These are phyloP conservation scores for Erinaceus europaeus DNA, from an alignment of 2,113 vertebrate species.

Conservation along the genomic window DNA sequence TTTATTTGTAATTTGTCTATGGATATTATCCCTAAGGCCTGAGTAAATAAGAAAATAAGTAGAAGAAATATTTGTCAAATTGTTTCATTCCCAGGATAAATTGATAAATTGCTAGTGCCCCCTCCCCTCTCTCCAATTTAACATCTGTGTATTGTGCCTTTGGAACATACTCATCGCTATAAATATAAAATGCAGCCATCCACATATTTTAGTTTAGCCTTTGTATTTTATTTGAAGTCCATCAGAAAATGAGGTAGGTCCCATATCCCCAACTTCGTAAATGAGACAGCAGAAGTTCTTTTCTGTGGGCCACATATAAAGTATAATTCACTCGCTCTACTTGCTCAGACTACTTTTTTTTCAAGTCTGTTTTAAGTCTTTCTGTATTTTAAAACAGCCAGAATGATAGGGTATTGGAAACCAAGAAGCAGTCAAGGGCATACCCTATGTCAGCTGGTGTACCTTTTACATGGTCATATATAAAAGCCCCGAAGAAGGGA, in stretches of 20 bases:
- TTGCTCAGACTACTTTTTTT: background rate
- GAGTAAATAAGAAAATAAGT: conserved; percentile 2
- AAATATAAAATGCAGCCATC: conserved; percentile 30
- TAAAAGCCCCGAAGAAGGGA: background rate
- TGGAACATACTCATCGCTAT: conserved; percentile 2
- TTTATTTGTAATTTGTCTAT: conserved; percentile 30
- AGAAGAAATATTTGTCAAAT: conserved; percentile 41
- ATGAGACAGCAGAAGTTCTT: background rate
- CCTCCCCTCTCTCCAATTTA: too few species aligned
- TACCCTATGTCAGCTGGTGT: background rate
- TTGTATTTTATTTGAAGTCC: background rate
- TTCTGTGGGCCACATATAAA: background rate
- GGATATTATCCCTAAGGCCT: conserved; percentile 38
- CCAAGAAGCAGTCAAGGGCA: background rate
- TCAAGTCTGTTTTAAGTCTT: background rate
- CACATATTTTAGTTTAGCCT: conserved; percentile 23
- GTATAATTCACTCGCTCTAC: background rate
- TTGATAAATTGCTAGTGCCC: conserved; percentile 16
- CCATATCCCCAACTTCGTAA: background rate
- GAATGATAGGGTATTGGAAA: background rate
- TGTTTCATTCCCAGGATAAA: conserved; percentile 51
- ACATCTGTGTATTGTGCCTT: background rate
- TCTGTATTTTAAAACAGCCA: background rate
- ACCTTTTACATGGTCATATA: background rate
- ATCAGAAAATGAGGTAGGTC: background rate